Base-by-base conservation (phyloP, 2,888 invertebrate genomes). In the Arctia plantaginis region DNA sequence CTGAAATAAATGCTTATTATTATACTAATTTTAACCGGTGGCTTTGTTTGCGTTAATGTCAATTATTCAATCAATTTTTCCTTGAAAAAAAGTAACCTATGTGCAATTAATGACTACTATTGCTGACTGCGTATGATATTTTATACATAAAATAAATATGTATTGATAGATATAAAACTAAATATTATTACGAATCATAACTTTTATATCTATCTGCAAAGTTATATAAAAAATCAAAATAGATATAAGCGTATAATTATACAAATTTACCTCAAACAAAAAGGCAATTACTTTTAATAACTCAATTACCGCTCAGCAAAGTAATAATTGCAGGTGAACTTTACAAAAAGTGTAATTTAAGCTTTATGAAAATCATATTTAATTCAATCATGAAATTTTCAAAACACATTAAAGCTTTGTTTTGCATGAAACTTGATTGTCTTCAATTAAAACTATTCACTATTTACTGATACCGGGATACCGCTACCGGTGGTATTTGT, bases 271-370 rank as follows among this genome's bases (percentile, higher is more conserved):
- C 41, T 30, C 15, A 12, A 18, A 44, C 27, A 44, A 20, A 67
- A 44, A 67, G 4, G 20, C 44, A 67, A 67, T 67, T 67, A 44
- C 30, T 67, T 67, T 67, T 67, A 67, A 67, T 44, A 18, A 30
- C 27, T 10, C 20, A 44, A 67, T 44, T 67, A 67, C 4, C 6
- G n/a, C 59, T 27, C 27, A n/a, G 3, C 27, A 59, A 59, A 27
- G 27, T 59, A 13, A 27, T 59, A 59, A 27, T 59, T 59, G 12
- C 3, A 59, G 51, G 1, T 51, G 51, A 51, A n/a, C 55, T n/a
- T 55, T 55, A n/a, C 12, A 12, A 12, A 55, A 55, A 55, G 55
- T 55, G 55, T 55, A 55, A 55, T n/a, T 55, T 12, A n/a, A 55
- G n/a, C 55, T n/a, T 55, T 2, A 55, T 55, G n/a, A n/a, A 55